These are phyloP conservation scores for Brachionus asplanchnoidis DNA, from an alignment of 1,140 invertebrate species.

Conservation along the genomic window DNA sequence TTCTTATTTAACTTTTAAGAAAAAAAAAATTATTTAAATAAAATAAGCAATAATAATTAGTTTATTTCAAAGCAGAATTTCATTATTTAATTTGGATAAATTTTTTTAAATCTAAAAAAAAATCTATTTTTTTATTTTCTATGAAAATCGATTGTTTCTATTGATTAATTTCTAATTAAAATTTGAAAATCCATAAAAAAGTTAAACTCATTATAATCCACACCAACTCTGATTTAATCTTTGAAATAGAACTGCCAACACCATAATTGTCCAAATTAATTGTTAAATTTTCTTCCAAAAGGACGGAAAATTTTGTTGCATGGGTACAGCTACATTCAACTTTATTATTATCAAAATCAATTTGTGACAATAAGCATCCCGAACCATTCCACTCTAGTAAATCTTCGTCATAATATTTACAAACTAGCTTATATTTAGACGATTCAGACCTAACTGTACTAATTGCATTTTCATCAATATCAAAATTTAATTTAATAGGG, in stretches of 20 bases:
- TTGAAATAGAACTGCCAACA: neutral
- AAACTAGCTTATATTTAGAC: neutral
- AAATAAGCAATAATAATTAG: no score
- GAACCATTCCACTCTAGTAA: neutral
- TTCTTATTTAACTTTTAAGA: no score
- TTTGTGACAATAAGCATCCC: neutral
- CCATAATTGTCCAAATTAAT: neutral
- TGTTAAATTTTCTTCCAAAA: neutral
- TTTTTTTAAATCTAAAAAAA: no score
- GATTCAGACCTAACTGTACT: neutral
- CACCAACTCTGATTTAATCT: neutral
- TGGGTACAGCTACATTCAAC: slow-evolving; percentile 1
- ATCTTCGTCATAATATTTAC: slow-evolving; percentile 22
- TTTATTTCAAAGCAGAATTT: no score
- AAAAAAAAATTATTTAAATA: no score
- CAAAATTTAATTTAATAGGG: neutral
- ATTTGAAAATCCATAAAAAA: no score
- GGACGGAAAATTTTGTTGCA: slow-evolving; percentile 12
- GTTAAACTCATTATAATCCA: neutral
- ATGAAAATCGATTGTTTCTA: no score
- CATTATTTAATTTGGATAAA: no score
- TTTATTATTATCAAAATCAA: neutral
- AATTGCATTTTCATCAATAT: slow-evolving; percentile 12
- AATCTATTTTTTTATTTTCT: no score
- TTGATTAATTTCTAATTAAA: no score